These are phyloP conservation scores for Papilio glaucus DNA, from an alignment of 1,140 invertebrate species.

Conservation along the genomic window DNA sequence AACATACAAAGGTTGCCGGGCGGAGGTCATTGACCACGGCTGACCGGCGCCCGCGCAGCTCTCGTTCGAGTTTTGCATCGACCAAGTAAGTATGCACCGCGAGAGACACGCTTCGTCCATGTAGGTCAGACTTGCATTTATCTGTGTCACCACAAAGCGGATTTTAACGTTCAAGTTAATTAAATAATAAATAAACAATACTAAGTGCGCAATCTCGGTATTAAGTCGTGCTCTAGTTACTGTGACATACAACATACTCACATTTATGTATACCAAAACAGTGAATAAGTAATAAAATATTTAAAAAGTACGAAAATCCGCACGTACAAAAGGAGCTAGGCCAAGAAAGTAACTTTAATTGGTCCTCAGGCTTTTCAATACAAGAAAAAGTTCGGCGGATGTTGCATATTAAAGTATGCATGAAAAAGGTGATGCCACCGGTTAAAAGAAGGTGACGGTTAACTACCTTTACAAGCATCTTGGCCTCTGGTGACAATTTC, in stretches of 20 bases:
- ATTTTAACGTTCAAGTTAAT: constrained; percentile 20
- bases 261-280: neutral
- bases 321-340: too few species aligned
- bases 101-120: constrained; percentile 38
- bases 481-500: too few species aligned
- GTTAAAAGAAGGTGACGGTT: neutral
- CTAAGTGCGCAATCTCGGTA: neutral
- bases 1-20: constrained; percentile 66
- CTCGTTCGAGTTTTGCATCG: constrained; percentile 60
- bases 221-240: constrained; percentile 6
- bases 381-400: too few species aligned
- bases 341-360: too few species aligned
- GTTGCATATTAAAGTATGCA: too few species aligned
- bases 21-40: constrained; percentile 63
- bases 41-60: constrained; percentile 75
- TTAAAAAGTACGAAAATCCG: too few species aligned
- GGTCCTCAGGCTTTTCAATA: too few species aligned
- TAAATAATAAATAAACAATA: constrained; percentile 29
- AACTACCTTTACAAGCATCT: too few species aligned
- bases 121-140: constrained; percentile 40
- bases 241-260: neutral
- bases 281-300: too few species aligned
- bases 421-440: neutral
- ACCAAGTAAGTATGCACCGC: constrained; percentile 39
- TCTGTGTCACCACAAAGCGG: constrained; percentile 24